Conservation (phyloP, 2,888 invertebrate species). For the Oscheius sp. region DNA sequence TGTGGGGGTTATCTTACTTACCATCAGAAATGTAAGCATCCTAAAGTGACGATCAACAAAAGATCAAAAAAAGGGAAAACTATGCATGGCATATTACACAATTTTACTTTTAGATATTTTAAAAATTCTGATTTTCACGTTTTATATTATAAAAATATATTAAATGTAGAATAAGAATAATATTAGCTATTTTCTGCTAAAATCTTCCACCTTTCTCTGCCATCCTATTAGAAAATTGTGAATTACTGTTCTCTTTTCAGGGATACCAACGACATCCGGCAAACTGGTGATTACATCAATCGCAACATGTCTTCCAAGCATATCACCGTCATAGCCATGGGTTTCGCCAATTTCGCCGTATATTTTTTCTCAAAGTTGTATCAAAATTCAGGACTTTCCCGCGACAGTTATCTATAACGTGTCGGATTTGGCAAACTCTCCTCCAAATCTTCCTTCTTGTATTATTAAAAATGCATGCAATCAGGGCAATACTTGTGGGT, state of each 20-base stretch:
- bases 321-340: slow-evolving; percentile 11
- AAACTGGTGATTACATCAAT: neutral
- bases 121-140: too few relatives aligned
- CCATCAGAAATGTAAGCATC: too few relatives aligned
- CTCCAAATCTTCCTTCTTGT: slow-evolving; percentile 19
- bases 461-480: slow-evolving; percentile 18
- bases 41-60: too few relatives aligned
- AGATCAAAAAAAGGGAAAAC: too few relatives aligned
- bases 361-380: neutral
- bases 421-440: neutral
- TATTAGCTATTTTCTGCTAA: too few relatives aligned
- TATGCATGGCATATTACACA: too few relatives aligned
- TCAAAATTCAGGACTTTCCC: slow-evolving; percentile 2
- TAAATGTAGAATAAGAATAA: too few relatives aligned
- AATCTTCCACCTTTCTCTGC: too few relatives aligned
- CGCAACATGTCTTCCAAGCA: neutral
- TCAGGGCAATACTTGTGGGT: slow-evolving; percentile 13
- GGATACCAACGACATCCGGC: neutral
- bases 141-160: too few relatives aligned
- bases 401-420: slow-evolving; percentile 15
- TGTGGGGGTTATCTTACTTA: too few relatives aligned
- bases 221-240: too few relatives aligned
- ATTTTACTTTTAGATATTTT: too few relatives aligned
- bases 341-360: slow-evolving; percentile 3
- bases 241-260: slow-evolving; percentile 1